phyloP scores from a whole-genome alignment of 2,888 invertebrate species.

The Adelognathus sp. region DNA sequence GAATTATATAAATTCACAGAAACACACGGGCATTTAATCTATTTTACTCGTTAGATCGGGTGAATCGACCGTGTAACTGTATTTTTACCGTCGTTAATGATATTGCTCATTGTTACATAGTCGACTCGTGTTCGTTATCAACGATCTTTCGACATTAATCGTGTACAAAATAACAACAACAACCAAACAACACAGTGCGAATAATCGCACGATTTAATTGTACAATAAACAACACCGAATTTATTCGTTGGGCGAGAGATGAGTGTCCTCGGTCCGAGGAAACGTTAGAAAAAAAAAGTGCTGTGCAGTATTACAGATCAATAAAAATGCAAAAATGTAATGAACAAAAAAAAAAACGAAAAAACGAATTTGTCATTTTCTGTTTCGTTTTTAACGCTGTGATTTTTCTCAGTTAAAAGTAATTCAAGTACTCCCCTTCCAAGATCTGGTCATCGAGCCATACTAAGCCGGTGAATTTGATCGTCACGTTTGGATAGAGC shows the following conservation, averaged over 20 bases:
- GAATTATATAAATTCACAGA: constrained; percentile 25
- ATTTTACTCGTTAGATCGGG: constrained; percentile 36
- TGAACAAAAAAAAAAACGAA: neutral
- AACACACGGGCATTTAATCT: constrained; percentile 54
- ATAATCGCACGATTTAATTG: constrained; percentile 48
- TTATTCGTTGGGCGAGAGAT: constrained; percentile 52
- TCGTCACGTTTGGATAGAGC: too few relatives aligned
- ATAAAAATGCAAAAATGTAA: constrained; percentile 70
- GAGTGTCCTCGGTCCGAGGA: constrained; percentile 64
- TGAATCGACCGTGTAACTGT: constrained; percentile 23
- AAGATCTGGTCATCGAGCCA: too few relatives aligned
- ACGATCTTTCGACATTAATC: constrained; percentile 69
- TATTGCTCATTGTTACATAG: constrained; percentile 53
- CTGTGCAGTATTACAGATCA: constrained; percentile 78
- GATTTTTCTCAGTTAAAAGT: too few relatives aligned
- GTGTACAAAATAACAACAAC: constrained; percentile 53
- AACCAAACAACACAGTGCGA: constrained; percentile 13
- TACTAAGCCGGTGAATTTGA: too few relatives aligned
- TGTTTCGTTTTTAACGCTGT: too few relatives aligned
- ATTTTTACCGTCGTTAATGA: constrained; percentile 36
- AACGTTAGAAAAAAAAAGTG: constrained; percentile 61
- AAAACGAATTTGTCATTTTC: too few relatives aligned
- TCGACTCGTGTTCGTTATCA: constrained; percentile 58
- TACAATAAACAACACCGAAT: constrained; percentile 53
- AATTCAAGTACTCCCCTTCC: too few relatives aligned